Conservation (phyloP, 2,888 invertebrate species). For the Drosophila nr. perissopoda region DNA sequence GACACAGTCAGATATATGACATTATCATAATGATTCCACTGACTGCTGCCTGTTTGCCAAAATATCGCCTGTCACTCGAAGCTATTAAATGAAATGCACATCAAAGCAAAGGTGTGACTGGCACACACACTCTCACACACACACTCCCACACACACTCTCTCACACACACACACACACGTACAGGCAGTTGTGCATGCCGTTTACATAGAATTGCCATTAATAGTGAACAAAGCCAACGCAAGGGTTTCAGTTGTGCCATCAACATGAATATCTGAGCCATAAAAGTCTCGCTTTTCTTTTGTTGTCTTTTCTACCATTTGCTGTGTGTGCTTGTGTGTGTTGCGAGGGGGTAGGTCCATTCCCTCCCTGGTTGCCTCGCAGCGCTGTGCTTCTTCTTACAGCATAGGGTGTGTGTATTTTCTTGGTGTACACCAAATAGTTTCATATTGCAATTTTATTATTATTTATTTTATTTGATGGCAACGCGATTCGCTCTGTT, state of each 20-base stretch:
- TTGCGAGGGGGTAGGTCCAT: not conserved
- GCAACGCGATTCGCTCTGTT: constrained; percentile 28
- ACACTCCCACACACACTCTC: not conserved
- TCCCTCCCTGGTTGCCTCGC: constrained; percentile 12
- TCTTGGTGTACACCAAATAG: constrained; percentile 53
- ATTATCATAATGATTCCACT: constrained; percentile 62
- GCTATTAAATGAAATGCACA: constrained; percentile 55
- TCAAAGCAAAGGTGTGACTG: constrained; percentile 50
- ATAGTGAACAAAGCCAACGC: constrained; percentile 23
- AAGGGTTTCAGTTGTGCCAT: constrained; percentile 42
- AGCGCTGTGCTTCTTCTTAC: not conserved
- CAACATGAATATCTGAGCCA: constrained; percentile 47
- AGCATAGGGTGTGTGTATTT: not conserved
- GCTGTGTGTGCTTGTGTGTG: constrained; percentile 2
- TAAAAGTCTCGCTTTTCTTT: constrained; percentile 41
- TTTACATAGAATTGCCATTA: constrained; percentile 66
- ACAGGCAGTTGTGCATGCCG: constrained; percentile 17
- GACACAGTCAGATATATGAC: not conserved
- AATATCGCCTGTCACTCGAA: constrained; percentile 36
- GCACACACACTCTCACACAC: not conserved
- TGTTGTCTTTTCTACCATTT: constrained; percentile 34
- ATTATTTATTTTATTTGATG: constrained; percentile 56
- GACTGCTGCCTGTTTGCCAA: constrained; percentile 13
- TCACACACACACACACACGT: not conserved
- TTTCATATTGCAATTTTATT: constrained; percentile 74